A percentile compares a stretch with the other conserved stretches of the same genome.
phyloP scores from a whole-genome alignment of 2,113 vertebrate genomes.

The Nesoenas mayeri region DNA sequence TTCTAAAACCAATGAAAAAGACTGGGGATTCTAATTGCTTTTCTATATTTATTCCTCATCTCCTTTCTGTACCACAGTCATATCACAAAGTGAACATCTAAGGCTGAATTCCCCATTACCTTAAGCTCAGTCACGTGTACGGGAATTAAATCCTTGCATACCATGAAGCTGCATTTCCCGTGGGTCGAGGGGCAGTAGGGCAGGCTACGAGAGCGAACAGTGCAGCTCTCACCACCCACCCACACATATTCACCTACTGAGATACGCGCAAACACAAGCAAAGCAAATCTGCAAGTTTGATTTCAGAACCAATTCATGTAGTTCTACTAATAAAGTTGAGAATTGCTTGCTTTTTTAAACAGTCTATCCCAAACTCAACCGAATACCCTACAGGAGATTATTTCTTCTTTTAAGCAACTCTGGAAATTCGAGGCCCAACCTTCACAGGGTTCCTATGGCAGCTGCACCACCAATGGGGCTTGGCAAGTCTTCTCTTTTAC shows the following conservation, averaged over 20 bases:
- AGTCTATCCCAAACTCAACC: neutral
- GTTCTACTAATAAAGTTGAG: neutral
- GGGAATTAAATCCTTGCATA: neutral
- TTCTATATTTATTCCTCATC: neutral
- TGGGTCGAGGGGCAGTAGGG: neutral
- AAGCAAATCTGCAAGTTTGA: neutral
- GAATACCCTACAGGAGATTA: neutral
- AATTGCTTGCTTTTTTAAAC: neutral
- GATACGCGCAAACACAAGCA: neutral
- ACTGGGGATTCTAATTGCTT: neutral
- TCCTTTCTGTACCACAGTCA: neutral
- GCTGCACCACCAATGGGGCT: neutral
- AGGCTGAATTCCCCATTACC: neutral
- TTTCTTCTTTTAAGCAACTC: neutral
- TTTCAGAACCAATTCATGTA: neutral
- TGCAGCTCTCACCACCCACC: neutral
- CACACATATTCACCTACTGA: neutral
- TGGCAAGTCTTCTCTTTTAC: neutral
- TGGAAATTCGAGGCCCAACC: neutral
- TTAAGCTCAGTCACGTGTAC: constrained; percentile 9
- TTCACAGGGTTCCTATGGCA: neutral
- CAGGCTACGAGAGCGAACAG: neutral
- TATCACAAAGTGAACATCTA: neutral
- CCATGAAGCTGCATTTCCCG: neutral
- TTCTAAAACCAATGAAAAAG: neutral